Conservation (phyloP, 2,888 invertebrate genomes). For the Aleiodes testaceus region DNA sequence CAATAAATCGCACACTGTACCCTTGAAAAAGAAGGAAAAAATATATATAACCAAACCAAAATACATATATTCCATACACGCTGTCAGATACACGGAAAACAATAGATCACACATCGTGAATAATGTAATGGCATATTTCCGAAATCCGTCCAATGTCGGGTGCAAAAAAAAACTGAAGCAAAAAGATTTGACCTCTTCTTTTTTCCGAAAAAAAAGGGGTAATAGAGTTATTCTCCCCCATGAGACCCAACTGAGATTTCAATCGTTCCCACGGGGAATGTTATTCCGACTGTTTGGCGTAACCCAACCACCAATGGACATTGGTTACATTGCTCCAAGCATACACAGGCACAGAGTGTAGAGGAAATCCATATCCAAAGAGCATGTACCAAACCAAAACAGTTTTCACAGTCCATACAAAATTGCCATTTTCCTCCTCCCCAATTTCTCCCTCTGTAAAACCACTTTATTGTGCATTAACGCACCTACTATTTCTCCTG, state of each 20-base stretch:
- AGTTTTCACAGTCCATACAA: conserved; percentile 7
- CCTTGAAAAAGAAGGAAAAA: background rate
- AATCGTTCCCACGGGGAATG: conserved; percentile 36
- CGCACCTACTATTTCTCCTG: conserved; percentile 28
- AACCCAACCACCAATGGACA: conserved; percentile 19
- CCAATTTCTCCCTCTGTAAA: background rate
- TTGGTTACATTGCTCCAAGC: conserved; percentile 30
- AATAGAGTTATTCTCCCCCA: no score
- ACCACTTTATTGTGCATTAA: conserved; percentile 30
- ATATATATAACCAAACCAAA: background rate
- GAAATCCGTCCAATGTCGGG: background rate
- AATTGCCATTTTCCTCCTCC: conserved; percentile 7
- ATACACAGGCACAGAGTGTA: background rate
- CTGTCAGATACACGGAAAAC: background rate
- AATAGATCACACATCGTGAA: conserved; percentile 15
- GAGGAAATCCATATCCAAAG: conserved; percentile 16
- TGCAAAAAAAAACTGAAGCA: no score
- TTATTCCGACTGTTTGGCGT: conserved; percentile 30
- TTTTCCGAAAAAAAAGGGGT: no score
- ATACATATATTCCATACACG: background rate
- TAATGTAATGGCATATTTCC: conserved; percentile 19
- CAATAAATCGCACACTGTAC: no score
- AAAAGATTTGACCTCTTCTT: no score
- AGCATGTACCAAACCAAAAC: conserved; percentile 13
- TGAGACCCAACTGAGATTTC: conserved; percentile 22